phyloP scores from a whole-genome alignment of 2,113 vertebrate genomes.

The Psettodes erumei region DNA sequence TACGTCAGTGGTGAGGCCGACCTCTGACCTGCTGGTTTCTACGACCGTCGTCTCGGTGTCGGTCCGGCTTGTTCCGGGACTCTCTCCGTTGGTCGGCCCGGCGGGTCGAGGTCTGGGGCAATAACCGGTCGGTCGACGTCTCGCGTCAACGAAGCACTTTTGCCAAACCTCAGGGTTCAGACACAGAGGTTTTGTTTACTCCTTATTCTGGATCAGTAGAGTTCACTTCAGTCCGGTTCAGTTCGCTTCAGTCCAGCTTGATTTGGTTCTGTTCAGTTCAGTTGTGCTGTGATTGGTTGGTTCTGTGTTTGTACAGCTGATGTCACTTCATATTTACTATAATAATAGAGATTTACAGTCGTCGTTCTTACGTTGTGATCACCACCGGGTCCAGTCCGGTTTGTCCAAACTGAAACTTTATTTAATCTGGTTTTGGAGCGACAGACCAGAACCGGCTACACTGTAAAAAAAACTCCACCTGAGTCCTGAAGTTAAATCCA shows the following conservation, averaged over 20 bases:
- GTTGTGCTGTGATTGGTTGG: slow-evolving; percentile 61
- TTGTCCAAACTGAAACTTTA: not conserved
- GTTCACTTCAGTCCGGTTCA: slow-evolving; percentile 65
- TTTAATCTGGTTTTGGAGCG: not conserved
- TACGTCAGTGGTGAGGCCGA: not conserved
- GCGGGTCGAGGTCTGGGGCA: slow-evolving; percentile 26
- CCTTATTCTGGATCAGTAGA: slow-evolving; percentile 48
- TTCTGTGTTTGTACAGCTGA: slow-evolving; percentile 68
- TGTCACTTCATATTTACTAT: slow-evolving; percentile 62
- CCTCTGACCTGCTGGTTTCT: too few relatives aligned
- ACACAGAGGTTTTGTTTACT: slow-evolving; percentile 69
- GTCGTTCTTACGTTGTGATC: slow-evolving; percentile 56
- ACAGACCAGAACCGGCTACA: not conserved
- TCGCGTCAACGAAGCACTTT: slow-evolving; percentile 71
- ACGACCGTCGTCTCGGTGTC: too few relatives aligned
- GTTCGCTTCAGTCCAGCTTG: too few relatives aligned
- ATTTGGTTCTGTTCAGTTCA: slow-evolving; percentile 26
- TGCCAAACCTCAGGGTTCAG: slow-evolving; percentile 76
- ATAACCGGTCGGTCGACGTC: slow-evolving; percentile 44
- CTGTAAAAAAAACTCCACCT: not conserved
- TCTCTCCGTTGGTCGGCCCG: slow-evolving; percentile 12
- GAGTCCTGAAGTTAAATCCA: not conserved
- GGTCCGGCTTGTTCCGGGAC: too few relatives aligned
- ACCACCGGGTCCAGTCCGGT: slow-evolving; percentile 37
- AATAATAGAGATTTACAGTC: slow-evolving; percentile 42